Conservation (phyloP, 2,888 invertebrate species). For the Melanchra persicariae region DNA sequence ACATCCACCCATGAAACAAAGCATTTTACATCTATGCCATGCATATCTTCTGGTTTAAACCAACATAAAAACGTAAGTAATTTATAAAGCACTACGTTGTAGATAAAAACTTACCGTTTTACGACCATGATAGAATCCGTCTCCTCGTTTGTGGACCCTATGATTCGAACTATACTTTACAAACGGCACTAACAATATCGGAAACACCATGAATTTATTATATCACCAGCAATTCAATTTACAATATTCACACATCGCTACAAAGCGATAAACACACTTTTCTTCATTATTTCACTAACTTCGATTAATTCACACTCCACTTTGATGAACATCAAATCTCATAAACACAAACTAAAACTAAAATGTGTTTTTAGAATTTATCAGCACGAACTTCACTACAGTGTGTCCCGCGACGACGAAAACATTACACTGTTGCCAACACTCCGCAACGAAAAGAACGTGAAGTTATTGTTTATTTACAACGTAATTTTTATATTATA, state of each 20-base stretch:
- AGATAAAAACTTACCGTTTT: slow-evolving; percentile 87
- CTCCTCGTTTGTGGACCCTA: slow-evolving; percentile 90
- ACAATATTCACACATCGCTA: slow-evolving; percentile 88
- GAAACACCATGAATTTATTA: slow-evolving; percentile 89
- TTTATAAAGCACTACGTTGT: slow-evolving; percentile 65
- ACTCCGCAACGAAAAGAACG: slow-evolving; percentile 32
- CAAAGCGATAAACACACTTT: slow-evolving; percentile 86
- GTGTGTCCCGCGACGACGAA: slow-evolving; percentile 46
- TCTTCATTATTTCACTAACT: slow-evolving; percentile 85
- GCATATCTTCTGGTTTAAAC: slow-evolving; percentile 12
- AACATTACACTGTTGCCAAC: slow-evolving; percentile 65
- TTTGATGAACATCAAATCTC: slow-evolving; percentile 81
- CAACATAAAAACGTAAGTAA: slow-evolving; percentile 10
- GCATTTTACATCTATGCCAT: slow-evolving; percentile 41
- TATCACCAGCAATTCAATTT: slow-evolving; percentile 88
- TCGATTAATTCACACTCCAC: slow-evolving; percentile 85
- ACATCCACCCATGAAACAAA: slow-evolving; percentile 65
- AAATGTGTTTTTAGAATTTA: slow-evolving; percentile 74
- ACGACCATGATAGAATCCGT: slow-evolving; percentile 91
- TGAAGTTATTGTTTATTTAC: slow-evolving; percentile 6
- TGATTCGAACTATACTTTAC: slow-evolving; percentile 88
- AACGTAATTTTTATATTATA: neutral
- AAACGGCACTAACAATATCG: slow-evolving; percentile 85
- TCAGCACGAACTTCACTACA: slow-evolving; percentile 67
- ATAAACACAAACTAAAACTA: slow-evolving; percentile 84